Evolutionary conservation across 2,797 vertebrate species (phyloP).

Genomic region (Pelochelys cantorii): DNA sequence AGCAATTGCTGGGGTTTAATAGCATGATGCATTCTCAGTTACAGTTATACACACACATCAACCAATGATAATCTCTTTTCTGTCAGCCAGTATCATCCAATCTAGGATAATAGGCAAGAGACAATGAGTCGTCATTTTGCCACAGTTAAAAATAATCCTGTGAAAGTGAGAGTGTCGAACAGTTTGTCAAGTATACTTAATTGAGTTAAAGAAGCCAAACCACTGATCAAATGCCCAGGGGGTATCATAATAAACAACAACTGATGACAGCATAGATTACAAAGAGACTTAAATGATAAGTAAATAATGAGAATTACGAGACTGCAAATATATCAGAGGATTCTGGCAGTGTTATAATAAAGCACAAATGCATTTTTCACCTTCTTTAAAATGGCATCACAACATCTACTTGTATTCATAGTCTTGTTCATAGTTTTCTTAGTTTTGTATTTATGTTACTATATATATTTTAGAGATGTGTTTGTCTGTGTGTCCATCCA

Average conservation of each 20-base stretch:
- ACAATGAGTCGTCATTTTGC: conserved; percentile 66
- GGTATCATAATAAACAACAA: conserved; percentile 54
- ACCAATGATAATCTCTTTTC: background rate
- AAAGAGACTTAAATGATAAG: conserved; percentile 25
- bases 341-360: conserved; percentile 51
- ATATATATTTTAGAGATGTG: conserved; percentile 7
- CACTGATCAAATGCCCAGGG: conserved; percentile 56
- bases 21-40: conserved; percentile 55
- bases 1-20: conserved; percentile 64
- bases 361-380: background rate
- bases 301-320: conserved; percentile 57
- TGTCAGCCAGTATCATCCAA: conserved; percentile 62
- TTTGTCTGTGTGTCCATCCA: background rate
- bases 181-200: conserved; percentile 64
- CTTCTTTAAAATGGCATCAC: fast-evolving
- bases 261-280: conserved; percentile 43
- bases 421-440: background rate
- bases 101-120: conserved; percentile 61
- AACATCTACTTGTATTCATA: background rate
- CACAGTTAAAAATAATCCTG: conserved; percentile 67
- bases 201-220: conserved; percentile 60
- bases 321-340: conserved; percentile 31
- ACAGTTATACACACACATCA: conserved; percentile 49
- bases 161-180: conserved; percentile 50
- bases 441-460: background rate